Evolutionary conservation across 1,140 invertebrate genomes (phyloP).

Genomic region (Penaeus vannamei): DNA sequence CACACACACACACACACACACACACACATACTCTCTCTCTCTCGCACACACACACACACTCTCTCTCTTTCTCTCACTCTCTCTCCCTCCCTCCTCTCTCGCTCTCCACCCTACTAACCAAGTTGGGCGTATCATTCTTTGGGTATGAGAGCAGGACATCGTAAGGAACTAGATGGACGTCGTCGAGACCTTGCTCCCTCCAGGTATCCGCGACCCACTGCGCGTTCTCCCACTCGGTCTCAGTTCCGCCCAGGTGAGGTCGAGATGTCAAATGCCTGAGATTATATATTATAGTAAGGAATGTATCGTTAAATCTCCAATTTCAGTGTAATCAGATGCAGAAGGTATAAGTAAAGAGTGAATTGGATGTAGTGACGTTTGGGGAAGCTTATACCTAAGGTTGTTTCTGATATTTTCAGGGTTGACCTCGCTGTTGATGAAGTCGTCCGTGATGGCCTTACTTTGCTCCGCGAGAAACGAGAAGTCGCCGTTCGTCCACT

Average conservation of each 20-base stretch:
- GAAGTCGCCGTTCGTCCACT: not conserved
- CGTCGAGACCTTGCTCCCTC: slow-evolving; percentile 63
- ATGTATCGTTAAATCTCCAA: not conserved
- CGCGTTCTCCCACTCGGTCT: not conserved
- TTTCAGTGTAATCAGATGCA: not conserved
- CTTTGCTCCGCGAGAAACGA: not conserved
- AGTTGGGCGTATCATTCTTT: slow-evolving; percentile 59
- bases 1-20: no score
- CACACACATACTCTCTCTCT: no score
- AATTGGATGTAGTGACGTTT: not conserved
- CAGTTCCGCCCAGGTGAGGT: not conserved
- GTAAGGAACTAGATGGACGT: slow-evolving; percentile 65
- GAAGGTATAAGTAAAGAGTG: not conserved
- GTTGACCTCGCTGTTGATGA: not conserved
- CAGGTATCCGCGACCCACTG: slow-evolving; percentile 57
- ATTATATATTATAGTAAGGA: not conserved
- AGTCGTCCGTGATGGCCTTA: not conserved
- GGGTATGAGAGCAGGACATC: slow-evolving; percentile 67
- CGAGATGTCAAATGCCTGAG: slow-evolving; percentile 18
- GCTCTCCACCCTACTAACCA: slow-evolving; percentile 23
- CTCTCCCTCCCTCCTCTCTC: no score
- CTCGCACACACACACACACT: no score
- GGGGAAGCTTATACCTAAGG: not conserved
- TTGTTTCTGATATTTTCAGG: not conserved
- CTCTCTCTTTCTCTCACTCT: no score